Base-by-base conservation (phyloP, 2,888 invertebrate genomes). In the Atrina japonica region DNA sequence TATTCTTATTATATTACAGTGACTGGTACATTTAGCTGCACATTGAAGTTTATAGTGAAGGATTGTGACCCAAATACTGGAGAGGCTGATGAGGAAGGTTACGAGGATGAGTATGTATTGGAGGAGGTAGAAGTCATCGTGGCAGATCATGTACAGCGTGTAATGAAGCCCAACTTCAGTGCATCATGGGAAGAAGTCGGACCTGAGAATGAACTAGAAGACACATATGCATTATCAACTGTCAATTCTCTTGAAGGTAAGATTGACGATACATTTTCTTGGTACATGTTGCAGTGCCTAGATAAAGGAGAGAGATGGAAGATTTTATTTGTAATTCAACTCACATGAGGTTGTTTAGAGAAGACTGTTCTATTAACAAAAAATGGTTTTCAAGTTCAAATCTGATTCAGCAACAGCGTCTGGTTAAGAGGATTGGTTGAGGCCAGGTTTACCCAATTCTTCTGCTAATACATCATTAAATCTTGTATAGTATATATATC, bases 41-140 rank as follows among this genome's bases (percentile, higher is more conserved):
- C 95, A 0, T 91, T 99, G 79, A 97, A 97, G 88, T 99, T 98
- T 90, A 92, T 95, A 29, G 98, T 98, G 0, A 96, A 96, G 83
- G 99, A 99, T 91, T 99, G 98, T 86, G 99, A 99, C 91, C 98
- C 99, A 0, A 94, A 94, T 23, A 97, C 98, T 0, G 98, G 99
- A 0, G 92, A 95, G 55, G 96, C 98, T 0, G 95, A 96, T 2
- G 98, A 97, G n/a, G 98, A 98, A 86, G 95, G 98, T 6, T 99
- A 99, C 84, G 95, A 96, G 66, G 99, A 99, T 88, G 97, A 97
- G 73, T 99, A 99, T 88, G 90, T 90, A 94, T 90, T 99, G 67
- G 99, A 99, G 91, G 98, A 99, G 91, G 91, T 97, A 40, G 97
- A 97, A 89, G 92, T 97, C 52, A 93, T 94, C 1, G 93, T 97